Base-by-base conservation (phyloP, 2,797 vertebrate genomes). In the Sebastes wilsoni region DNA sequence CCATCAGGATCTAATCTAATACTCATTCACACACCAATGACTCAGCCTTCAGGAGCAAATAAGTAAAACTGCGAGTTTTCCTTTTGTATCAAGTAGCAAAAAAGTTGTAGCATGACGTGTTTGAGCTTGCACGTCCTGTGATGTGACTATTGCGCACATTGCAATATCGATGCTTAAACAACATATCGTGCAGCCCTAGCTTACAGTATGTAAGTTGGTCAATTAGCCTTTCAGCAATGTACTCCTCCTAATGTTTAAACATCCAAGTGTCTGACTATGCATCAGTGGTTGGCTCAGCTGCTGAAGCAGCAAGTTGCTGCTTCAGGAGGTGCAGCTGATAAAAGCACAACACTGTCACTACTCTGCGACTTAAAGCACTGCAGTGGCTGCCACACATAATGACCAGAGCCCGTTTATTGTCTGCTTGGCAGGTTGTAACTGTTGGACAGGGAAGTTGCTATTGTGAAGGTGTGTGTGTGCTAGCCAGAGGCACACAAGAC, bases 401-500 rank as follows among this genome's bases (percentile, higher is more conserved):
- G 52, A 52, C 61, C 18, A 36, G 27, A 1, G 14, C 30, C 23
- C 6, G 3, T 66, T 66, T 22, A 52, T 80, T 81, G 67, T 76
- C 64, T 36, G 14, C 72, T 54, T 58, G 56, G 66, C 54, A 77
- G 79, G 11, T 66, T 70, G 6, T 64, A 2, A 76, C 55, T 75
- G 70, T 80, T 27, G 11, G 27, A 75, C 42, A 60, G 66, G 74
- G 25, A 73, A 28, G 25, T 54, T 54, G 65, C 75, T 75, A 25
- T 81, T 88, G 81, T 88, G 32, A 64, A 74, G 9, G 55, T 68
- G 30, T 79, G 62, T 79, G 62, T 66, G 69, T 77, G 75, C 34
- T 79, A 56, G 87, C 88, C 79, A 68, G 64, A 75, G 80, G 78
- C 83, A 23, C 16, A 9, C 14, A 58, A 58, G 80, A 88, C 74